Evolutionary conservation across 30 jellyfish, hydroid and myxozoan genomes (phyloP), one percentile per base, ranked within the genome.

Genomic region (Aurelia sp.): DNA sequence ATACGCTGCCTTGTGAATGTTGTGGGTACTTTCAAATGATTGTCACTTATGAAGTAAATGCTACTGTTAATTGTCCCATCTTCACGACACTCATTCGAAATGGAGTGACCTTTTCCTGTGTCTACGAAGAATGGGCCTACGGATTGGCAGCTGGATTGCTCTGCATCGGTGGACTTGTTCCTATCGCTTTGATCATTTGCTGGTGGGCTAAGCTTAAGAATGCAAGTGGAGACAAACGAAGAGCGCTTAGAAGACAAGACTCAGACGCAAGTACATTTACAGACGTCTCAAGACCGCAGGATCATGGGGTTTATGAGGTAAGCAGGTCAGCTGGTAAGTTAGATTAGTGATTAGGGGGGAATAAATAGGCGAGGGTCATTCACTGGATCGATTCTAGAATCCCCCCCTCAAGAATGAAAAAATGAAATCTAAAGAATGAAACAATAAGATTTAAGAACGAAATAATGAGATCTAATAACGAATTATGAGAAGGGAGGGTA

Each of bases 61-160:
- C 58, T 22, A 50, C 87, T 15, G 11, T 82, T 13, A 48, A 41
- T 9, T 82, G 92, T 44, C 92, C 92, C 22, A 65, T 64, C 11
- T 74, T 82, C 17, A 82, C 92, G 22, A 71, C 23, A 50, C 35
- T 82, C 27, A 20, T 11, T 20, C 92, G 63, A 41, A 86, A 73
- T 51, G 87, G 80, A 17, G 78, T 37, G 33, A 62, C 18, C 4
- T 81, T 44, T 75, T 16, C 74, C 27, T 89, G 97, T 68, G 82
- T 64, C 41, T 89, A 61, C 78, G 78, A 72, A 13, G 71, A 64
- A 21, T 89, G 97, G 97, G 92, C 92, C 60, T 89, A 73, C 55
- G 97, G 97, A 1, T 50, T 89, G 72, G 90, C 90, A 21, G 97
- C 97, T 2, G 82, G 81, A 13, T 67, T 80, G 74, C 16, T 86